Evolutionary conservation across 1,140 invertebrate species (phyloP), one percentile per base, ranked within the genome.

Genomic region (Eueides isabella): DNA sequence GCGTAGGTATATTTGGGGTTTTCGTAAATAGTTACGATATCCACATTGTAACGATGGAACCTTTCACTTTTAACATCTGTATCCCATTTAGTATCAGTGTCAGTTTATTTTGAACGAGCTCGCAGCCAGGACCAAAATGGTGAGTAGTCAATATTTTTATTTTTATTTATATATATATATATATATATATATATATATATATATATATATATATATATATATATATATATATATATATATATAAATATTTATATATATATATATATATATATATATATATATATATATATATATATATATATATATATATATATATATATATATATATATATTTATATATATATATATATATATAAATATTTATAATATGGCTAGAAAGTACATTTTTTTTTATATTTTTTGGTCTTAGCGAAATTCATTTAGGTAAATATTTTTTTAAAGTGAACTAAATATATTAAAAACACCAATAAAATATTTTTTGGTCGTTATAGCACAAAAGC

Each of bases 21-120:
- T 69, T 65, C 66, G 67, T 68, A 63, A 55, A 65, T 29, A 70
- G 76, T 86, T 85, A 78, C 86, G 81, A 78, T 85, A 86, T 81
- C 79, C 48, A 12, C n/a, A 67, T 80, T 79, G 76, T 84, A 79
- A 77, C 81, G 71, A 67, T 75, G 76, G 65, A 76, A 83, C 80
- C 86, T 88, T 88, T 88, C 86, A 85, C 86, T 87, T 87, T 83
- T 71, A 74, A 83, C 80, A 82, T 80, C 79, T 61, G 78, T 80
- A 78, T 71, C 79, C 66, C 73, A 66, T 78, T 64, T 61, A n/a
- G 12, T 63, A 35, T 26, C 14, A 64, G 71, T 61, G 61, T 64
- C 75, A 77, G 80, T 64, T 48, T 74, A 67, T 76, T 80, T 35
- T 61, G 68, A 75, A 61, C 62, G 19, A 70, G 63, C 61, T 61